Conservation (phyloP, 2,113 vertebrate species). For the Archilochus colubris region DNA sequence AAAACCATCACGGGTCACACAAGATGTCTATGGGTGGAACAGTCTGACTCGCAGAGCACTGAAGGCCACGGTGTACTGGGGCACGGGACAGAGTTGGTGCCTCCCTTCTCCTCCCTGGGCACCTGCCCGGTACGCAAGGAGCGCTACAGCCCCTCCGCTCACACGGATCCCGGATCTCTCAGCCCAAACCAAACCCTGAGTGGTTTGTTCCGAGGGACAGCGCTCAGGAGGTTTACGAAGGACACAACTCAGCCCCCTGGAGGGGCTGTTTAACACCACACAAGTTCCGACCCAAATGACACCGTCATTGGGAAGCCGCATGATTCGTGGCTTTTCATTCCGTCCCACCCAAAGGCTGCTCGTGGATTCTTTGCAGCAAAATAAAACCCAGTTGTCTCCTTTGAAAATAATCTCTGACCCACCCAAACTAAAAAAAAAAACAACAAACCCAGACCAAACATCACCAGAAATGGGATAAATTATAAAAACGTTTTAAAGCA, state of each 20-base stretch:
- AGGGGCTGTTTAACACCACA: not conserved
- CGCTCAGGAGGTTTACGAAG: not conserved
- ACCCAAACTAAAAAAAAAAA: not conserved
- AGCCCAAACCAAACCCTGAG: not conserved
- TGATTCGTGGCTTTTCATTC: not conserved
- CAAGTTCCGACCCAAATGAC: not conserved
- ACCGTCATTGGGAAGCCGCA: not conserved
- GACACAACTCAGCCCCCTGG: not conserved
- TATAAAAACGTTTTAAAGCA: not conserved
- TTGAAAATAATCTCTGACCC: not conserved
- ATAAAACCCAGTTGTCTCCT: not conserved
- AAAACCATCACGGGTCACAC: not conserved
- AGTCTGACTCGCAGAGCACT: rapidly evolving
- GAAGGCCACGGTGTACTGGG: not conserved
- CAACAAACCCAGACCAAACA: not conserved
- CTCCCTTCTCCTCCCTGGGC: not conserved
- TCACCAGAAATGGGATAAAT: not conserved
- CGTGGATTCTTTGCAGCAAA: not conserved
- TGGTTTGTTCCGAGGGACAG: not conserved
- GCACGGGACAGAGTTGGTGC: too few species aligned
- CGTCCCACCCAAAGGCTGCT: not conserved
- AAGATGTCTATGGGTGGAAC: not conserved
- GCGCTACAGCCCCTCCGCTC: too few species aligned
- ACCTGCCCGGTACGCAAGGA: too few species aligned
- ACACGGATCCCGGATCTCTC: not conserved